Evolutionary conservation across 2,888 invertebrate genomes (phyloP).

Genomic region (Eupithecia dodoneata): DNA sequence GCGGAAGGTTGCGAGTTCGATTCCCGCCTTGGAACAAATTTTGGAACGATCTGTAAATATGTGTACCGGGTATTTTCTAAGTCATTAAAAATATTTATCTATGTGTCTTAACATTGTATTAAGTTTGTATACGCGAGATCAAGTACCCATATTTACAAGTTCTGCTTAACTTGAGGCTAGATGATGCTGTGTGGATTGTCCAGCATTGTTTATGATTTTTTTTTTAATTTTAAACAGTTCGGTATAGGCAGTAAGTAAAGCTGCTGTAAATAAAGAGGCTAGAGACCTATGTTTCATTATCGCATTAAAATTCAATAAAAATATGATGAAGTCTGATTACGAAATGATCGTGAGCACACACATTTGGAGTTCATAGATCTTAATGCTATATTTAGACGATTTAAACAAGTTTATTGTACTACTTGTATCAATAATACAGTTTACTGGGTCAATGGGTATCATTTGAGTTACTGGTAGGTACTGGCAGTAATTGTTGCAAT

Average conservation of each 20-base stretch:
- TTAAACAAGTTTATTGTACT: background rate
- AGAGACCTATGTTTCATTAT: background rate
- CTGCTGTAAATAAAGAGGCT: conserved; percentile 16
- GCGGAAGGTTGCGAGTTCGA: no score
- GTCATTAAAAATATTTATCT: no score
- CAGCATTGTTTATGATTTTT: no score
- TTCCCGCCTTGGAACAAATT: no score
- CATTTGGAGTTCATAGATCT: conserved; percentile 22
- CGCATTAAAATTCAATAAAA: conserved; percentile 8
- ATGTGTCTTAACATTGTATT: no score
- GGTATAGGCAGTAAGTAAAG: background rate
- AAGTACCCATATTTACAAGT: no score
- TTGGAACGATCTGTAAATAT: no score
- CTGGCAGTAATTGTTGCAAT: conserved; percentile 29
- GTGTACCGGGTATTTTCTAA: no score
- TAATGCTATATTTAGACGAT: conserved; percentile 17
- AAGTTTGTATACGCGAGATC: no score
- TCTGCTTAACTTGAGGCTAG: no score
- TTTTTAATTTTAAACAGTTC: background rate
- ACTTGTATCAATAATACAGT: conserved; percentile 32
- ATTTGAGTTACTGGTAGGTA: conserved; percentile 46
- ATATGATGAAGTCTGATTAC: background rate
- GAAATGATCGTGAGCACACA: background rate
- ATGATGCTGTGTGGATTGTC: no score
- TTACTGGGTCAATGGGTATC: conserved; percentile 47